phyloP scores from a whole-genome alignment of 2,888 invertebrate species.

The Pristionchus entomophagus region DNA sequence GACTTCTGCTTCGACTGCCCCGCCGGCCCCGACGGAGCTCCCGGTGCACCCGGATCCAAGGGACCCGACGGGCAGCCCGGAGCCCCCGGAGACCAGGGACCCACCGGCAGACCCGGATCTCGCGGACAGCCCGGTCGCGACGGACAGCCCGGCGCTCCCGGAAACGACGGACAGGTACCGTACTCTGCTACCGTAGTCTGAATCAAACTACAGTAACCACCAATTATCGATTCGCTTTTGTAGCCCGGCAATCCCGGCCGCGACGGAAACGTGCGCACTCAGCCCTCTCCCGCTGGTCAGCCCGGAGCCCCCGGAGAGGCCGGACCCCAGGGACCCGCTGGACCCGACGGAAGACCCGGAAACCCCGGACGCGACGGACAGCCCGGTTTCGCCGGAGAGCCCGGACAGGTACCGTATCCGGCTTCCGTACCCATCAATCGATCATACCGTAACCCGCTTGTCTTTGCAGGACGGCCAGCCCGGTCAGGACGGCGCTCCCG shows the following conservation, averaged over 20 bases:
- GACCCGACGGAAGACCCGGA: conserved; percentile 48
- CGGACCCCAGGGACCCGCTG: conserved; percentile 50
- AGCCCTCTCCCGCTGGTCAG: conserved; percentile 46
- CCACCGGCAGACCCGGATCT: conserved; percentile 45
- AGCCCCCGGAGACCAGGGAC: conserved; percentile 39
- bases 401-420: too few species aligned
- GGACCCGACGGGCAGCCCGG: conserved; percentile 48
- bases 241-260: conserved; percentile 47
- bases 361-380: conserved; percentile 47
- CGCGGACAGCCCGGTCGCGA: conserved; percentile 43
- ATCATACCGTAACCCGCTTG: too few species aligned
- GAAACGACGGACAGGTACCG: conserved; percentile 49
- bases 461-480: conserved; percentile 46
- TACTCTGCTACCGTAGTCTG: too few species aligned
- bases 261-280: conserved; percentile 45
- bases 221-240: too few species aligned
- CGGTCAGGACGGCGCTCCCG: conserved; percentile 46
- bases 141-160: conserved; percentile 50
- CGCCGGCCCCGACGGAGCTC: conserved; percentile 43
- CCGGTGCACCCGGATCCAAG: conserved; percentile 42
- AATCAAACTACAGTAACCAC: too few species aligned
- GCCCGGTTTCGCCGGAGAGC: conserved; percentile 46
- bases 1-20: conserved; percentile 50
- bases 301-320: conserved; percentile 47
- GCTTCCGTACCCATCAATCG: too few species aligned